A percentile compares a stretch with the other conserved stretches of the same genome.
phyloP scores from a whole-genome alignment of 2,113 vertebrate species.

The Sinocyclocheilus grahami region DNA sequence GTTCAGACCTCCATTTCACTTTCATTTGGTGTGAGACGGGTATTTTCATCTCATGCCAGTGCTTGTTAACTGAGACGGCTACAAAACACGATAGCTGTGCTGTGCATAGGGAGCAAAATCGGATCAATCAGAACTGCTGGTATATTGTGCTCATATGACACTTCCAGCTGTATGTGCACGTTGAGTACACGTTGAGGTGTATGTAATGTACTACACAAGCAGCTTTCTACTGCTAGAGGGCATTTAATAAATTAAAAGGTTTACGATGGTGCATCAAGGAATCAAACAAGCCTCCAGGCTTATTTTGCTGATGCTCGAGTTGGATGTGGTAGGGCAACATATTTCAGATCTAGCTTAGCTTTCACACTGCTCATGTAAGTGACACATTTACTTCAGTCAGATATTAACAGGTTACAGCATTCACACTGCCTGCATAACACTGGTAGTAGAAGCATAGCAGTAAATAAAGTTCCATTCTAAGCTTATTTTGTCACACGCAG shows the following conservation, averaged over 20 bases:
- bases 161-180: not conserved
- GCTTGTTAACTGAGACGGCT: conserved; percentile 20
- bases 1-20: conserved; percentile 10
- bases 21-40: not conserved
- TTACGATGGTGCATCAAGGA: not conserved
- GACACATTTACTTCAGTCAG: not conserved
- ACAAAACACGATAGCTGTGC: not conserved
- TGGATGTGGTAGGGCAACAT: not conserved
- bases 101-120: conserved; percentile 12
- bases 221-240: not conserved
- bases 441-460: not conserved
- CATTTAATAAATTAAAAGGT: not conserved
- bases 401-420: not conserved
- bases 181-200: not conserved
- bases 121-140: not conserved
- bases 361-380: not conserved
- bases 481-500: not conserved
- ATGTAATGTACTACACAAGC: conserved; percentile 5
- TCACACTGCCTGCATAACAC: not conserved
- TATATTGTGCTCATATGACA: not conserved
- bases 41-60: conserved; percentile 28
- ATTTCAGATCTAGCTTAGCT: not conserved
- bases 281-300: conserved; percentile 9
- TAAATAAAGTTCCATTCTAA: not conserved
- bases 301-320: not conserved